phyloP scores from a whole-genome alignment of 2,113 vertebrate species.

The Equus przewalskii region DNA sequence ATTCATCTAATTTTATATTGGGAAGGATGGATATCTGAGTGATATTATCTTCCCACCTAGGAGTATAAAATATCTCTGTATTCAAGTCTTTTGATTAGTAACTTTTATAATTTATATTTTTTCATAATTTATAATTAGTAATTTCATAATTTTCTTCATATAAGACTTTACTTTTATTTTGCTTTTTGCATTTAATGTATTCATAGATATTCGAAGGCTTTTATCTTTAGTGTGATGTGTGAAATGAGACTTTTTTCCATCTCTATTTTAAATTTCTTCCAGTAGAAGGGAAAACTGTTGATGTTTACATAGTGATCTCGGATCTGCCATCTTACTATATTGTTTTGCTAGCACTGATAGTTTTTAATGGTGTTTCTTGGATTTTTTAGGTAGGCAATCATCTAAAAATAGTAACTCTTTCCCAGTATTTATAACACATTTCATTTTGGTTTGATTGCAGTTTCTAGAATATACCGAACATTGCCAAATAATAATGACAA shows the following conservation, averaged over 20 bases:
- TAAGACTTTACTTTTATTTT: not conserved
- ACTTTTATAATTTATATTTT: not conserved
- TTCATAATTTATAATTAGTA: not conserved
- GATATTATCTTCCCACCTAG: not conserved
- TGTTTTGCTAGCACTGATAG: not conserved
- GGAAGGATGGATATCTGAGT: not conserved
- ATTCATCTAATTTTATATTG: not conserved
- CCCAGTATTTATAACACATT: not conserved
- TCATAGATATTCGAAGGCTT: not conserved
- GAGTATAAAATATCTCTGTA: not conserved
- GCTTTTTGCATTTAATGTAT: not conserved
- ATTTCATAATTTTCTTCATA: not conserved
- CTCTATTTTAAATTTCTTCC: not conserved
- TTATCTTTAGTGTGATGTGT: not conserved
- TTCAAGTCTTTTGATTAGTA: not conserved
- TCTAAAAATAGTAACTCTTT: not conserved
- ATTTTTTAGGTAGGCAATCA: not conserved
- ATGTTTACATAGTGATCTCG: not conserved
- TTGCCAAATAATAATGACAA: not conserved
- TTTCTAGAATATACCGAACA: not conserved
- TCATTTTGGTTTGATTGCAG: not conserved
- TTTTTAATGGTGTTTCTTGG: conserved; percentile 3
- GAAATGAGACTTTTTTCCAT: not conserved
- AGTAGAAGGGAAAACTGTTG: not conserved
- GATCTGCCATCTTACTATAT: not conserved